Evolutionary conservation across 2,888 invertebrate species (phyloP).

Genomic region (Caenorhabditis angaria): DNA sequence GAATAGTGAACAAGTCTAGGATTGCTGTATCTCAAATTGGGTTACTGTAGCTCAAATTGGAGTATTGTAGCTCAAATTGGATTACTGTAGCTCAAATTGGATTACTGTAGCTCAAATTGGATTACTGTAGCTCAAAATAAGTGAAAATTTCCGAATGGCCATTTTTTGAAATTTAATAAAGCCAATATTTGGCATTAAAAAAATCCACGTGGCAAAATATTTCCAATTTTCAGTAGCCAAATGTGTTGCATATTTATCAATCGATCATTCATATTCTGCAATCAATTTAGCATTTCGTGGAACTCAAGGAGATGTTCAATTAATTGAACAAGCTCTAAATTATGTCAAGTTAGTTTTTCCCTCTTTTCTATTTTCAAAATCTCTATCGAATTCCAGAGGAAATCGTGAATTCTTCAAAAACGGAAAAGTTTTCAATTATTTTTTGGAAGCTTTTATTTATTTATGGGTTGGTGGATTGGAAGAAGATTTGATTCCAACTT

Average conservation of each 20-base stretch:
- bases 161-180: background rate
- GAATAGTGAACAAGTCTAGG: no score
- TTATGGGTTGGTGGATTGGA: constrained; percentile 42
- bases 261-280: constrained; percentile 34
- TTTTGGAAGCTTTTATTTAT: constrained; percentile 47
- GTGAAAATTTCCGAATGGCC: no score
- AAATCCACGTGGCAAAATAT: no score
- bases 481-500: constrained; percentile 23
- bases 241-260: constrained; percentile 41
- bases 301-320: constrained; percentile 38
- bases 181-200: no score
- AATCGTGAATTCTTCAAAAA: constrained; percentile 32
- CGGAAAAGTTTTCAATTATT: constrained; percentile 48
- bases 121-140: no score
- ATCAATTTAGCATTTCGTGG: constrained; percentile 52
- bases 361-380: background rate
- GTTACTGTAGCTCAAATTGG: no score
- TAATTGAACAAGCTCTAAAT: constrained; percentile 33
- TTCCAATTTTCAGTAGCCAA: constrained; percentile 16
- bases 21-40: no score
- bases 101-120: no score
- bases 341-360: constrained; percentile 7
- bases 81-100: no score
- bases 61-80: no score
- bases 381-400: constrained; percentile 13